A percentile compares a stretch with the other conserved stretches of the same genome.
These are phyloP conservation scores for Penaeus chinensis DNA, from an alignment of 1,140 invertebrate species.

Conservation along the genomic window DNA sequence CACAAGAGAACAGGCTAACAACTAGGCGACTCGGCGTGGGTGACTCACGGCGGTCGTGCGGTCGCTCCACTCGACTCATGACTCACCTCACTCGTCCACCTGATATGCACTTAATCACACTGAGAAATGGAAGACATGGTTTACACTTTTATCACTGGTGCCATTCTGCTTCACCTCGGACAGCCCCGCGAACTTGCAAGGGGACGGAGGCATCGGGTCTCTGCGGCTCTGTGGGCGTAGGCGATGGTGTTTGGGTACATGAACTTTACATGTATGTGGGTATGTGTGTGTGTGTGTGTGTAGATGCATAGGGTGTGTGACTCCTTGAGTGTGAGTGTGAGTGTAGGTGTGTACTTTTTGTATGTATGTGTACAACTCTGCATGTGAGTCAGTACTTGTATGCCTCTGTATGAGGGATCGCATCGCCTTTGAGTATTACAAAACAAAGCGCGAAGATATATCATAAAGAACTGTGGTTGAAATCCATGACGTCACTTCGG, in stretches of 20 bases:
- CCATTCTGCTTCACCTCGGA: neutral
- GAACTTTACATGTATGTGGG: neutral
- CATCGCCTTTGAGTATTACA: neutral
- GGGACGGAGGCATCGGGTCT: neutral
- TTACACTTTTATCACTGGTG: neutral
- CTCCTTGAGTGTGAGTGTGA: neutral
- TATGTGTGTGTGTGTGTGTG: neutral
- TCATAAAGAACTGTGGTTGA: too few relatives aligned
- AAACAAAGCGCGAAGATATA: neutral
- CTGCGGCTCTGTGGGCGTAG: neutral
- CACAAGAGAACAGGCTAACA: too few relatives aligned
- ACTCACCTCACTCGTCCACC: too few relatives aligned
- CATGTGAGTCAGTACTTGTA: neutral
- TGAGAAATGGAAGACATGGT: neutral
- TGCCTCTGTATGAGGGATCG: neutral
- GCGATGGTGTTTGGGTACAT: neutral
- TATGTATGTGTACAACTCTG: neutral
- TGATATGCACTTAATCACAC: too few relatives aligned
- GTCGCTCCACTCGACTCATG: too few relatives aligned
- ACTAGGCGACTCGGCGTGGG: too few relatives aligned
- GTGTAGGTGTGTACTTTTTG: neutral
- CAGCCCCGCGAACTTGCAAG: neutral
- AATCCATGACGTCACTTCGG: too few relatives aligned
- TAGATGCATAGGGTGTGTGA: neutral
- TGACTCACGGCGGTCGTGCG: too few relatives aligned